These are phyloP conservation scores for Pelecanus crispus DNA, from an alignment of 2,113 vertebrate species.

Conservation along the genomic window DNA sequence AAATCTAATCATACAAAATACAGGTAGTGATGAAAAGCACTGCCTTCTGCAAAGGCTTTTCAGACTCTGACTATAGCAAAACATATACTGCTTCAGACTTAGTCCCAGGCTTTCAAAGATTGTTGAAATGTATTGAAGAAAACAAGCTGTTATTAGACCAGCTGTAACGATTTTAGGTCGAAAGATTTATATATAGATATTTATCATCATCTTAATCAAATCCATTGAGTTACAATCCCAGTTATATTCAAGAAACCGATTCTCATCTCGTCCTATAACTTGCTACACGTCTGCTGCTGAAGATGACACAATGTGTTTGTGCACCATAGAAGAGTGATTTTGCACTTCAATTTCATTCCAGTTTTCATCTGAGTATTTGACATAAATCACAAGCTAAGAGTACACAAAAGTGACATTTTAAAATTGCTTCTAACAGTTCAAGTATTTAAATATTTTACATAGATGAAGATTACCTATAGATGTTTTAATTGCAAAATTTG, in stretches of 20 bases:
- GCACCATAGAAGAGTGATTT: neutral
- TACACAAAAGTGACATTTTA: neutral
- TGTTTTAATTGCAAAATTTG: conserved; percentile 9
- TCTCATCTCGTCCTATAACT: neutral
- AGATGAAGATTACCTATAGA: neutral
- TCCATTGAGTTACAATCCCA: neutral
- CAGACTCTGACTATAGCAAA: neutral
- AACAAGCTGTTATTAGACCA: neutral
- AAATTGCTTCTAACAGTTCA: neutral
- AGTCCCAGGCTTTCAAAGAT: neutral
- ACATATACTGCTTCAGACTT: neutral
- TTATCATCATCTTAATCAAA: neutral
- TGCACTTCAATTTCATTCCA: neutral
- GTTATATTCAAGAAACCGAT: neutral
- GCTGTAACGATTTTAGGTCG: neutral
- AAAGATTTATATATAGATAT: neutral
- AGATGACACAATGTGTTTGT: neutral
- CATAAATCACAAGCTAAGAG: neutral
- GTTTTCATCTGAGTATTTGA: neutral
- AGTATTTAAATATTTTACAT: neutral
- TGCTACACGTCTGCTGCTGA: neutral
- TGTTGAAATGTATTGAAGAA: neutral
- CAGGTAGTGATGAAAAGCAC: neutral
- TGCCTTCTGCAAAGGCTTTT: neutral
- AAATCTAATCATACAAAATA: neutral